Evolutionary conservation across 2,797 vertebrate genomes (phyloP).

Genomic region (Valencia hispanica): DNA sequence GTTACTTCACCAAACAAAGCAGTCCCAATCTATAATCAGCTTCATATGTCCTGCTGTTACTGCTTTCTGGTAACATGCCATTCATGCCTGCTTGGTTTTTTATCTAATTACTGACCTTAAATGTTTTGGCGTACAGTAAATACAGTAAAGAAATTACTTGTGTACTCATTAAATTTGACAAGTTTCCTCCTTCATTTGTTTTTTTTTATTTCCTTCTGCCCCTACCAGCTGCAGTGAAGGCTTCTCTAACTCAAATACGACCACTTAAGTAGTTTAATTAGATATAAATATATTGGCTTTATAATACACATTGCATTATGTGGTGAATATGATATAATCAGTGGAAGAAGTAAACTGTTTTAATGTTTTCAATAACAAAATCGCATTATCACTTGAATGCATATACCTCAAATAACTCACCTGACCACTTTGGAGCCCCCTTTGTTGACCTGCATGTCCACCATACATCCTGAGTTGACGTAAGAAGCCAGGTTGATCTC

Average conservation of each 20-base stretch:
- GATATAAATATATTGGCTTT: neutral
- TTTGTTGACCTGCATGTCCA: constrained; percentile 93
- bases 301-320: neutral
- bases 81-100: neutral
- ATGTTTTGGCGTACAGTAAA: neutral
- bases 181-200: neutral
- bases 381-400: neutral
- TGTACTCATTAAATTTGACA: neutral
- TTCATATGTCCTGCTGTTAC: no score
- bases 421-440: constrained; percentile 92
- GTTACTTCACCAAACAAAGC: neutral
- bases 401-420: constrained; percentile 73
- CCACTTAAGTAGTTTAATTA: neutral
- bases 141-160: neutral
- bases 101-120: neutral
- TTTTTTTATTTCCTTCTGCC: neutral
- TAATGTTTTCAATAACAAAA: neutral
- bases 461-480: constrained; percentile 89
- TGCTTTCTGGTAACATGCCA: neutral
- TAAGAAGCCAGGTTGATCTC: constrained; percentile 95
- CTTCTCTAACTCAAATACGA: neutral
- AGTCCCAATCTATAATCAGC: neutral
- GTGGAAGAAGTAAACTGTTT: no score
- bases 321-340: no score
- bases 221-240: neutral